phyloP scores from a whole-genome alignment of 2,797 vertebrate species.

The Cheirogaleus major region DNA sequence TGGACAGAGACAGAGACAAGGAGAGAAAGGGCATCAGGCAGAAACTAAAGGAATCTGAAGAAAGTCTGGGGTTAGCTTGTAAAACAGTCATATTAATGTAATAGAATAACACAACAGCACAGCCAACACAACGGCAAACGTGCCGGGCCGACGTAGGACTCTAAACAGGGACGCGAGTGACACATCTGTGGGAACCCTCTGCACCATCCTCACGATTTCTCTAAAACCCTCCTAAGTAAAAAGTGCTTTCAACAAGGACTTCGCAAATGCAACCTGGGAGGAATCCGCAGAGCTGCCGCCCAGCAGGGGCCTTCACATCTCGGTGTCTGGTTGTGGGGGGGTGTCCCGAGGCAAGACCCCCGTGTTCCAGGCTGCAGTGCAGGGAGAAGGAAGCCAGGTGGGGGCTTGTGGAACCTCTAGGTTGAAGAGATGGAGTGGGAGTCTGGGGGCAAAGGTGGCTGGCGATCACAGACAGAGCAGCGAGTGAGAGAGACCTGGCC shows the following conservation, averaged over 20 bases:
- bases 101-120: background rate
- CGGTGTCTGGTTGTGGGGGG: fast-evolving
- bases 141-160: fast-evolving
- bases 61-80: background rate
- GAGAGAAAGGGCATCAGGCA: fast-evolving
- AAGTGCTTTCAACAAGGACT: background rate
- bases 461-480: fast-evolving
- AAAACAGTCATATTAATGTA: background rate
- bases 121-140: fast-evolving
- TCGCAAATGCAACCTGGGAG: too few species aligned
- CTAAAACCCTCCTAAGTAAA: background rate
- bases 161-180: fast-evolving
- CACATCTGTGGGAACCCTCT: fast-evolving
- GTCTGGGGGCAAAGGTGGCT: fast-evolving
- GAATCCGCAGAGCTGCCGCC: too few species aligned
- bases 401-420: background rate
- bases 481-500: background rate
- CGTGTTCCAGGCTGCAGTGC: background rate
- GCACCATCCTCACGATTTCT: background rate
- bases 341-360: fast-evolving
- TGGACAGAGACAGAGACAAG: background rate
- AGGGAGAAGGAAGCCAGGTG: fast-evolving
- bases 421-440: background rate
- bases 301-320: fast-evolving
- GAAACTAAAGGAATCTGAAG: background rate